phyloP scores from a whole-genome alignment of 1,140 invertebrate species.

The Heliconius melpomene region DNA sequence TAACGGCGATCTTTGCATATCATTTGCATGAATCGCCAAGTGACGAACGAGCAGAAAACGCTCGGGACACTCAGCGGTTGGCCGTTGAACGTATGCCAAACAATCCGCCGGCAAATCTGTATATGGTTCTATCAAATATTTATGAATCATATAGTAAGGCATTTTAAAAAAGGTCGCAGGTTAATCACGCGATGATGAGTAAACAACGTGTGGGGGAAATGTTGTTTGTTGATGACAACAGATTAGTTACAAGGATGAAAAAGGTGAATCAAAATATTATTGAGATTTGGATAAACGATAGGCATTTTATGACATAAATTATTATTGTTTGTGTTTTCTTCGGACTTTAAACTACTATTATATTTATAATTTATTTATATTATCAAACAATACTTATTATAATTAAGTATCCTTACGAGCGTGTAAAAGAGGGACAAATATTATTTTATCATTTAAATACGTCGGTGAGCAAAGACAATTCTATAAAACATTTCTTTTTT shows the following conservation, averaged over 20 bases:
- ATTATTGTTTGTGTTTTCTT: too few species aligned
- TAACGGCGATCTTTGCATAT: slow-evolving; percentile 65
- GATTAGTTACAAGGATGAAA: neutral
- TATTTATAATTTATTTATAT: neutral
- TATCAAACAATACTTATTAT: neutral
- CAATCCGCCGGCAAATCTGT: slow-evolving; percentile 43
- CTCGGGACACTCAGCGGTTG: slow-evolving; percentile 49
- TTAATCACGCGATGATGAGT: slow-evolving; percentile 41
- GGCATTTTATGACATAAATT: neutral
- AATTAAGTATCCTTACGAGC: neutral
- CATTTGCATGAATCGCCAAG: slow-evolving; percentile 63
- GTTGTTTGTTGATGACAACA: neutral
- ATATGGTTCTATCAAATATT: slow-evolving; percentile 46
- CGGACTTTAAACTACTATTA: too few species aligned
- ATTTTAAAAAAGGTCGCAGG: slow-evolving; percentile 64
- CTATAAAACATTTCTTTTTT: slow-evolving; percentile 23
- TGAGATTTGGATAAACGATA: neutral
- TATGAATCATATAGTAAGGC: slow-evolving; percentile 57
- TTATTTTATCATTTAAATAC: neutral
- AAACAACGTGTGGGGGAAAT: slow-evolving; percentile 32
- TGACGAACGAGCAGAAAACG: slow-evolving; percentile 62
- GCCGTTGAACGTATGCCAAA: slow-evolving; percentile 62
- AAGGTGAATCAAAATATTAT: neutral
- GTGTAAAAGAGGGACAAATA: neutral
- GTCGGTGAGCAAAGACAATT: neutral